phyloP scores from a whole-genome alignment of 1,140 invertebrate species.

The Drosophila azteca region DNA sequence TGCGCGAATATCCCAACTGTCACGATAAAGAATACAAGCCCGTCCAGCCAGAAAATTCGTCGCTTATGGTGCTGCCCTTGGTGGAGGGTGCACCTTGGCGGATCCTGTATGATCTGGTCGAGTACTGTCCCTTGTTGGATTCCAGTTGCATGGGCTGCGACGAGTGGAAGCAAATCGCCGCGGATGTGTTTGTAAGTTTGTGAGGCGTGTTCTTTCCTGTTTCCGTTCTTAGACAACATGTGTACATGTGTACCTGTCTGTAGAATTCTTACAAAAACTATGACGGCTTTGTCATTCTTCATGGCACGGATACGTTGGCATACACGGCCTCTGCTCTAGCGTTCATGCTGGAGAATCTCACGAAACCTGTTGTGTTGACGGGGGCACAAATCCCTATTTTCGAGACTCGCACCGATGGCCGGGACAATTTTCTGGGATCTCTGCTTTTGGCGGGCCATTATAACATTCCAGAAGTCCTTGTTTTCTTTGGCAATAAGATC shows the following conservation, averaged over 20 bases:
- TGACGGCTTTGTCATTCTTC: constrained; percentile 97
- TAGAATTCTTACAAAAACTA: constrained; percentile 91
- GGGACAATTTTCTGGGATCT: constrained; percentile 95
- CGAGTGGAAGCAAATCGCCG: constrained; percentile 94
- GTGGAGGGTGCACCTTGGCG: constrained; percentile 65
- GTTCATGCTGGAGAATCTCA: constrained; percentile 97
- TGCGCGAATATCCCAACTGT: constrained; percentile 88
- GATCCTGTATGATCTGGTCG: constrained; percentile 91
- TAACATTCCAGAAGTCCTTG: constrained; percentile 95
- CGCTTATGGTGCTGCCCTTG: constrained; percentile 87
- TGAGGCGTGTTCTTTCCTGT: background rate
- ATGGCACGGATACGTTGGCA: constrained; percentile 98
- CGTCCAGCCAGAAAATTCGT: constrained; percentile 83
- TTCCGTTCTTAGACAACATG: background rate
- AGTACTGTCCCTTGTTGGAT: constrained; percentile 94
- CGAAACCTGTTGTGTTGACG: constrained; percentile 97
- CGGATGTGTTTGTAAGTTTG: constrained; percentile 90
- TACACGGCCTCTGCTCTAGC: constrained; percentile 97
- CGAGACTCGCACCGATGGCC: constrained; percentile 93
- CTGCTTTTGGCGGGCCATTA: constrained; percentile 95
- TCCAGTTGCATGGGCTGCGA: constrained; percentile 95
- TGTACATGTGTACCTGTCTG: constrained; percentile 28
- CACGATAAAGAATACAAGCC: constrained; percentile 88
- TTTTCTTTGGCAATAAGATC: constrained; percentile 94
- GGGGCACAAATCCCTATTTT: constrained; percentile 95